Evolutionary conservation across 2,888 invertebrate genomes (phyloP), one percentile per base, ranked within the genome.

Genomic region (Nemotelus nigrinus): DNA sequence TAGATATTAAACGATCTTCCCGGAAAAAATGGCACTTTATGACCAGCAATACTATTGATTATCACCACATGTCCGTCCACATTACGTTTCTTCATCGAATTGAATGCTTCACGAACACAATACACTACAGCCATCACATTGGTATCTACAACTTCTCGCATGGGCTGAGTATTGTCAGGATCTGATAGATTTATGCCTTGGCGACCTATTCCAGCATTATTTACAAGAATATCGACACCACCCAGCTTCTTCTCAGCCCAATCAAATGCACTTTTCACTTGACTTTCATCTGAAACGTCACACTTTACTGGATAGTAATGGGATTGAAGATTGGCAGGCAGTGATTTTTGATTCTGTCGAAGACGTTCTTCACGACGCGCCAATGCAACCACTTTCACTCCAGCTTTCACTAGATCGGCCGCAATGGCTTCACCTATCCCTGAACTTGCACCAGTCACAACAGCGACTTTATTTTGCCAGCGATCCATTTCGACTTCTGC

Each of bases 401-500:
- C 91, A 48, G 87, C 85, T 76, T 85, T 82, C 3, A 88, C 87
- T 53, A 91, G 82, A 5, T 87, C 85, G 50, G 84, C 83, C 1
- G 86, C 86, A 78, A 89, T 88, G 6, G 88, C 89, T 2, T 89
- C 89, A 8, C 90, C 92, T 76, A 92, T 92, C 3, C 92, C 92
- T 0, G 88, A 86, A 83, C 91, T 91, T 39, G 91, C 91, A 60
- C 92, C 92, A 3, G 91, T 92, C 67, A 92, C 91, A 65, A 92
- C 87, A 0, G 91, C 92, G 0, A 90, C 89, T 84, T 90, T 90
- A 77, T 90, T 90, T 3, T 82, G 82, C 91, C 91, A 92, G 76
- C 90, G 63, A 2, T 63, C 63, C 63, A 63, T 63, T 43, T n/a
- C n/a, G 25, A 25, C 25, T 25, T 25, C 25, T 25, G 25, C 25